Base-by-base conservation (phyloP, 2,113 vertebrate genomes). In the Pterophyllum scalare region DNA sequence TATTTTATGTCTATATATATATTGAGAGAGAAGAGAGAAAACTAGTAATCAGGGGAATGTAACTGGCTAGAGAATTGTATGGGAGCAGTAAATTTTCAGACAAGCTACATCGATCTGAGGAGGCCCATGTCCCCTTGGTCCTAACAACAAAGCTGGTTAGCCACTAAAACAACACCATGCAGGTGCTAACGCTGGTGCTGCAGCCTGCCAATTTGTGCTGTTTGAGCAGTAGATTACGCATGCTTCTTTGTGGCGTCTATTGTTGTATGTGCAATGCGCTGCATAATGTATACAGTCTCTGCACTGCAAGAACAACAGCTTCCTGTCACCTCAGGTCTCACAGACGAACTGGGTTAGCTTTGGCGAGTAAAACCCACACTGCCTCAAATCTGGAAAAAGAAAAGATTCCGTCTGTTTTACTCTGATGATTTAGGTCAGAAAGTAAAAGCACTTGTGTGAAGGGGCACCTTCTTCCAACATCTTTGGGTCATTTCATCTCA, bases 51-150 rank as follows among this genome's bases (percentile, higher is more conserved):
- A 22, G 15, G 15, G 17, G 7, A 11, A 58, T 14, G n/a, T 49
- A 49, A 40, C 13, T 40, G 2, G 7, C 1, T 9, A 3, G 35
- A 49, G 59, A 77, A 70, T 43, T 72, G 22, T 62, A 19, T 17
- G 17, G 19, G 33, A 49, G 43, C 22, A 13, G 59, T 54, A n/a
- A 3, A 56, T 72, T 4, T 77, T 31, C 49, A 15, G 15, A 38
- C n/a, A n/a, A 28, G 76, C 65, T 33, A 19, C 35, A 65, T 49
- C 49, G 56, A 46, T 79, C 20, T 8, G 26, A 65, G 17, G 54
- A 90, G 89, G 91, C 91, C 91, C 88, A 43, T 67, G 72, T 22
- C 59, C 75, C 75, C 84, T 7, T 60, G 56, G 38, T 72, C 26
- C 43, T 22, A 15, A 81, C 67, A 80, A 76, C 76, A 60, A 46